Percentiles rank a stretch among this genome's conserved stretches.
phyloP scores from a whole-genome alignment of 2,888 invertebrate genomes.

The Mycalesis mineus region DNA sequence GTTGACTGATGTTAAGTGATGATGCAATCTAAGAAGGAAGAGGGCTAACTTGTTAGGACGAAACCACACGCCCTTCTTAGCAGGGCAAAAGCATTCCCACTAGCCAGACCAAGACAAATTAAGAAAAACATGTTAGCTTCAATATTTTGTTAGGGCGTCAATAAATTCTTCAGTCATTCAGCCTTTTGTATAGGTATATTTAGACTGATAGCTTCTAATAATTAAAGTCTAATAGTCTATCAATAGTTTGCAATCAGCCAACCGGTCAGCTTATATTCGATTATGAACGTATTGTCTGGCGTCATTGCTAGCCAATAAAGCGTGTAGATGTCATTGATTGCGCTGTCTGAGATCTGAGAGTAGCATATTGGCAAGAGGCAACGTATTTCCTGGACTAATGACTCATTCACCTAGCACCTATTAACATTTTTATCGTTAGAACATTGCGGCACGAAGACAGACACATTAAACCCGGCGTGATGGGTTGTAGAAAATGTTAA shows the following conservation, averaged over 20 bases:
- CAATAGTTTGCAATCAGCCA: background rate
- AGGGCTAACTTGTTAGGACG: too few relatives aligned
- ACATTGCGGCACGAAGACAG: background rate
- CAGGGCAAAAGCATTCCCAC: too few relatives aligned
- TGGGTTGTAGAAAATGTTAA: background rate
- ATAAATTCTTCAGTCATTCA: too few relatives aligned
- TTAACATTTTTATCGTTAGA: constrained; percentile 11
- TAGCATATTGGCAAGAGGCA: constrained; percentile 43
- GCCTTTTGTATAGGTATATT: too few relatives aligned
- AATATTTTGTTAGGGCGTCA: too few relatives aligned
- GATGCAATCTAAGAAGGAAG: too few relatives aligned
- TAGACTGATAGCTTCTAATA: too few relatives aligned
- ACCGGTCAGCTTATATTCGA: background rate
- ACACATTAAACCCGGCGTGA: background rate
- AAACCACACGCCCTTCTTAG: too few relatives aligned
- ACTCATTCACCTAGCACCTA: constrained; percentile 41
- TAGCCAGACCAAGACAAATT: too few relatives aligned
- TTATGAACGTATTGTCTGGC: background rate
- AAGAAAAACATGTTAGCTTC: too few relatives aligned
- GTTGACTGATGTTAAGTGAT: too few relatives aligned
- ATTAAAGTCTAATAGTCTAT: too few relatives aligned
- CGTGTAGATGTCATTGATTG: constrained; percentile 1
- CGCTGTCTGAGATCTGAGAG: constrained; percentile 23
- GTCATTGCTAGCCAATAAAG: constrained; percentile 13
- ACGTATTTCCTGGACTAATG: constrained; percentile 60